These are phyloP conservation scores for Apodemia duryi DNA, from an alignment of 2,888 invertebrate genomes.

Conservation along the genomic window DNA sequence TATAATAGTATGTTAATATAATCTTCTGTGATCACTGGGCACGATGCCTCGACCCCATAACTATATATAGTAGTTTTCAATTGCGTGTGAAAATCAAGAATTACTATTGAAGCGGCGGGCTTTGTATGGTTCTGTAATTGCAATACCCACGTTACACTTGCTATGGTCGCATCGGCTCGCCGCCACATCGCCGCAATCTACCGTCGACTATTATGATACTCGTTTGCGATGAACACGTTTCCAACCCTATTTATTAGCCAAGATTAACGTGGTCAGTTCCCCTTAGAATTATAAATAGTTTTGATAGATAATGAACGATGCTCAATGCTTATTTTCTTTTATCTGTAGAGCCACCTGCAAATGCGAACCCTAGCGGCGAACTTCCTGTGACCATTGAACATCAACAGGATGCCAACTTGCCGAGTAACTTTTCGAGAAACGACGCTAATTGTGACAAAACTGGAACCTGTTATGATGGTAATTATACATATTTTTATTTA, in stretches of 20 bases:
- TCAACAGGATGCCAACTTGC: conserved; percentile 84
- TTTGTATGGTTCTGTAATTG: conserved; percentile 54
- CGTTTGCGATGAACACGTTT: conserved; percentile 44
- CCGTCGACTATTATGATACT: conserved; percentile 56
- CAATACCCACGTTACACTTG: conserved; percentile 49
- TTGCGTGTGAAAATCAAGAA: conserved; percentile 62
- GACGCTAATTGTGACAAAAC: conserved; percentile 96
- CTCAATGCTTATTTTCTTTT: conserved; percentile 12
- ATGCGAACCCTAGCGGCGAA: conserved; percentile 63
- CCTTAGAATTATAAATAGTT: conserved; percentile 17
- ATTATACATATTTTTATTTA: conserved; percentile 36
- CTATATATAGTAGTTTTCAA: conserved; percentile 37
- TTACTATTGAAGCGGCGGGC: conserved; percentile 46
- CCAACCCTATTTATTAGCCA: conserved; percentile 22
- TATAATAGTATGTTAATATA: conserved; percentile 32
- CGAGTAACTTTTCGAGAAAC: conserved; percentile 85
- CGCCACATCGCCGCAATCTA: conserved; percentile 51
- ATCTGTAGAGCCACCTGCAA: conserved; percentile 74
- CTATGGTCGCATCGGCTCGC: conserved; percentile 34
- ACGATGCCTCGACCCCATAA: conserved; percentile 27
- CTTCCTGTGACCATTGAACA: conserved; percentile 88
- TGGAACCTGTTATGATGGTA: conserved; percentile 97
- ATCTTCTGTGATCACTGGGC: conserved; percentile 20
- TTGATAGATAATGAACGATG: conserved; percentile 16
- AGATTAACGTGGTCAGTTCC: conserved; percentile 9